phyloP scores from a whole-genome alignment of 2,888 invertebrate species.

The Lottia scabra region DNA sequence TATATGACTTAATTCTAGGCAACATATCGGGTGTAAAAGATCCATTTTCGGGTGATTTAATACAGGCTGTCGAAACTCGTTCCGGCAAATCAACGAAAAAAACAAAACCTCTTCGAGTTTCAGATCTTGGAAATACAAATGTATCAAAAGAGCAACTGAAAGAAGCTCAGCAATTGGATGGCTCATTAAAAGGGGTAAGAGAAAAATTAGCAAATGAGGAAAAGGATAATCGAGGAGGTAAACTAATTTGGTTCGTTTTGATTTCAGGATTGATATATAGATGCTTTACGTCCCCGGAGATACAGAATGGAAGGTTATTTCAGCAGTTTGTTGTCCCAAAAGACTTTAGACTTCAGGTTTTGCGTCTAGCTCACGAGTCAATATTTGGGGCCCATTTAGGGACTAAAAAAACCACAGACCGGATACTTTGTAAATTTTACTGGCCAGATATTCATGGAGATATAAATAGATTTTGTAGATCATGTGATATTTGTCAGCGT shows the following conservation, averaged over 20 bases:
- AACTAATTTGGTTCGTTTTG: background rate
- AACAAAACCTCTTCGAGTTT: background rate
- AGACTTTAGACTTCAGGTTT: background rate
- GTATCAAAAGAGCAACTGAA: background rate
- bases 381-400: background rate
- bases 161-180: background rate
- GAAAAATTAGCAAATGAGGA: background rate
- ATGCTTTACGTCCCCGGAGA: background rate
- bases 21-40: too few species aligned
- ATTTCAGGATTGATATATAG: background rate
- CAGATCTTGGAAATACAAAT: background rate
- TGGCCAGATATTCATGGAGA: constrained; percentile 7
- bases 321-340: background rate
- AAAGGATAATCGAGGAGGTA: background rate
- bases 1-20: too few species aligned
- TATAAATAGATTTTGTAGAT: constrained; percentile 28
- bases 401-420: background rate
- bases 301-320: background rate
- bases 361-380: background rate
- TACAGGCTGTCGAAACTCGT: background rate
- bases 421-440: background rate
- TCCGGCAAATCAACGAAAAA: background rate
- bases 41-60: background rate
- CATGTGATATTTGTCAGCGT: constrained; percentile 32
- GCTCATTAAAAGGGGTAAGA: background rate